phyloP scores from a whole-genome alignment of 2,888 invertebrate species.

The Pseudeuparius sepicola region DNA sequence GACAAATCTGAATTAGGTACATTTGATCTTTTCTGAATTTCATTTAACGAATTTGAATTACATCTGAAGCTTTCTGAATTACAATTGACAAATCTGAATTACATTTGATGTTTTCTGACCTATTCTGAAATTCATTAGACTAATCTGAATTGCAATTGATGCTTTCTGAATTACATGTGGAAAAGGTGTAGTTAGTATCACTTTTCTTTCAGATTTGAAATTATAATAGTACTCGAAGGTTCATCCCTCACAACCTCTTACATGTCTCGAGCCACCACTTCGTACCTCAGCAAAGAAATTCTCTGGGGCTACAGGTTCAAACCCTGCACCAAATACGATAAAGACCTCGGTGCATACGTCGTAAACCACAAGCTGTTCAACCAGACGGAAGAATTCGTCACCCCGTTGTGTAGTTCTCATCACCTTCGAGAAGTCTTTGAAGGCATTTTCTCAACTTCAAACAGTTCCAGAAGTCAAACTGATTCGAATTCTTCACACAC shows the following conservation, averaged over 20 bases:
- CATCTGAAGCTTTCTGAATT: too few species aligned
- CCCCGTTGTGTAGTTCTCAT: slow-evolving; percentile 79
- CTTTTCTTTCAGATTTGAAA: slow-evolving; percentile 65
- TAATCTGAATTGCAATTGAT: too few species aligned
- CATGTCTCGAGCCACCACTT: slow-evolving; percentile 61
- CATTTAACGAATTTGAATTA: too few species aligned
- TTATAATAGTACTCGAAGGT: slow-evolving; percentile 75
- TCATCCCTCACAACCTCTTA: slow-evolving; percentile 68
- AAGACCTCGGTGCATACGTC: slow-evolving; percentile 45
- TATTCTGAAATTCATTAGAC: too few species aligned
- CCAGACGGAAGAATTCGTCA: slow-evolving; percentile 54
- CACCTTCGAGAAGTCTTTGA: slow-evolving; percentile 61
- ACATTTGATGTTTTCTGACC: too few species aligned
- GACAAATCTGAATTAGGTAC: too few species aligned
- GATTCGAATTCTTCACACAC: slow-evolving; percentile 14
- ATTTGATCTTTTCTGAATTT: too few species aligned
- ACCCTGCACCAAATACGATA: slow-evolving; percentile 41
- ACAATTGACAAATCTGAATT: too few species aligned
- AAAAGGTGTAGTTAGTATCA: too few species aligned
- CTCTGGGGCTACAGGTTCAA: slow-evolving; percentile 76
- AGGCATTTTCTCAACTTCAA: slow-evolving; percentile 15
- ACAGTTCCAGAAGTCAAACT: slow-evolving; percentile 4
- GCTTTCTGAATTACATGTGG: too few species aligned
- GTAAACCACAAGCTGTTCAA: slow-evolving; percentile 57
- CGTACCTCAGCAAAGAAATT: slow-evolving; percentile 71